Evolutionary conservation across 2,797 vertebrate genomes (phyloP).

Genomic region (Pangasius djambal): DNA sequence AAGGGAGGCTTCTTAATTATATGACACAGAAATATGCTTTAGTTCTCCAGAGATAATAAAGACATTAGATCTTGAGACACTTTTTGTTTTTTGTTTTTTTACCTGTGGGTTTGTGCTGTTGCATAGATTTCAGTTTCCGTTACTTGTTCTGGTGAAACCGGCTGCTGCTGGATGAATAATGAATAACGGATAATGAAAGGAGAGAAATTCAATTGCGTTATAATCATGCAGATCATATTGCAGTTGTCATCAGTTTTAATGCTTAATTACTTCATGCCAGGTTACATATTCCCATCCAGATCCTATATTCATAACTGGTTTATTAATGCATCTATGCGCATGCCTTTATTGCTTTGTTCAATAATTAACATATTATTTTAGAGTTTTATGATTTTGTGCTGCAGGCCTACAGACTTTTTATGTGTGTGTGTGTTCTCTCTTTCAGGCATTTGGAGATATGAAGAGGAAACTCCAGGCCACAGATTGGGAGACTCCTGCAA

Average conservation of each 20-base stretch:
- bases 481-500: background rate
- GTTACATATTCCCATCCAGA: background rate
- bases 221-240: constrained; percentile 20
- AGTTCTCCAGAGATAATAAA: constrained; percentile 12
- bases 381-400: background rate
- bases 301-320: background rate
- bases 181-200: background rate
- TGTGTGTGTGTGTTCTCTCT: background rate
- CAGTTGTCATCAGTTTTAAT: constrained; percentile 15
- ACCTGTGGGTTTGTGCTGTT: background rate
- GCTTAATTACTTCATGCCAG: background rate
- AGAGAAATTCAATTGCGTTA: constrained; percentile 6
- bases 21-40: background rate
- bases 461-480: background rate
- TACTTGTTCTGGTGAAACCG: background rate
- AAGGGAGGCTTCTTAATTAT: background rate
- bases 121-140: background rate
- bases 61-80: background rate
- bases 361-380: background rate
- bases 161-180: constrained; percentile 9
- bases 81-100: background rate
- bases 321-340: background rate
- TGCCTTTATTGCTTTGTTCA: constrained; percentile 3
- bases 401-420: background rate
- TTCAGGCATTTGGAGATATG: background rate